Conservation (phyloP, 2,113 vertebrate genomes). For the Spilogale gracilis region DNA sequence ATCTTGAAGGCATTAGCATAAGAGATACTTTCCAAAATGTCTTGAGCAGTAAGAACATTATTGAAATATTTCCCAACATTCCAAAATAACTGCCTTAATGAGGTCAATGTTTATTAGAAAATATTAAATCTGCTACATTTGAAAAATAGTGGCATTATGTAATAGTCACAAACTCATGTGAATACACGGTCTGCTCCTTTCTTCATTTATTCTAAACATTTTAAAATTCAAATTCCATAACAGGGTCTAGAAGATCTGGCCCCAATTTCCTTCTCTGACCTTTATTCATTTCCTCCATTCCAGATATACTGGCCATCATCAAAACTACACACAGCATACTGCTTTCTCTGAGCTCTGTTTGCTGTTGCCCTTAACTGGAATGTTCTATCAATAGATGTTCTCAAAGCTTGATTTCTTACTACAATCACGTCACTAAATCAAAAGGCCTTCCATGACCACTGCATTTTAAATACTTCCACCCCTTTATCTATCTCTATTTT, state of each 20-base stretch:
- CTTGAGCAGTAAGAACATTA: neutral
- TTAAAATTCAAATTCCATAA: neutral
- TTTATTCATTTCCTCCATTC: neutral
- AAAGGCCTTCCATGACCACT: neutral
- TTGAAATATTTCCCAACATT: slow-evolving; percentile 39
- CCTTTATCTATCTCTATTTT: neutral
- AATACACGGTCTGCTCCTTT: neutral
- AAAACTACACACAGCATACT: neutral
- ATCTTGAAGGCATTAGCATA: slow-evolving; percentile 36
- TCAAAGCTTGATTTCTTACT: neutral
- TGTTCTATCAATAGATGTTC: neutral
- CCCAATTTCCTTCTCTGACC: neutral
- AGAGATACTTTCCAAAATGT: slow-evolving; percentile 13
- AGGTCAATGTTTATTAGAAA: slow-evolving; percentile 52
- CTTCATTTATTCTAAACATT: neutral
- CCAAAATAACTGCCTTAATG: neutral
- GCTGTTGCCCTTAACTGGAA: neutral
- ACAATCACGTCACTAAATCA: neutral
- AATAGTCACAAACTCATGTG: neutral
- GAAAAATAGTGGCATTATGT: neutral
- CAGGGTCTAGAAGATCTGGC: neutral
- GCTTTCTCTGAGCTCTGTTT: neutral
- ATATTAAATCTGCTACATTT: slow-evolving; percentile 8
- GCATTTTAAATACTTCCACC: neutral
- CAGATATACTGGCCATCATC: neutral